Conservation (phyloP, 2,797 vertebrate genomes). For the Sarcoramphus papa region DNA sequence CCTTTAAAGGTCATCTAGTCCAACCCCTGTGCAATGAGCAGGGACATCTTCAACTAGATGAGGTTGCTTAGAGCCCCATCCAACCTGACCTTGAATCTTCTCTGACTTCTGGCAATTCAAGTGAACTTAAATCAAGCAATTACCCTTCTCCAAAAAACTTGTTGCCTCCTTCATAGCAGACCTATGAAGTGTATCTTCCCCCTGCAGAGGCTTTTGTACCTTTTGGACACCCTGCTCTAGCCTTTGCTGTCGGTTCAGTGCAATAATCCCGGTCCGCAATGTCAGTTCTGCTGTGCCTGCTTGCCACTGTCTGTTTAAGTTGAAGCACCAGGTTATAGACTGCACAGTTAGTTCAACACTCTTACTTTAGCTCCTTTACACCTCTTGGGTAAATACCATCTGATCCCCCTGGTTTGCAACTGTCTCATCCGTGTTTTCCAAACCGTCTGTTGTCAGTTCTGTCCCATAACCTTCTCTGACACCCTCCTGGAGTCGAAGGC, state of each 20-base stretch:
- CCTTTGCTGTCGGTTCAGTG: background rate
- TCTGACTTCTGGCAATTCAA: background rate
- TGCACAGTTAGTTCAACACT: background rate
- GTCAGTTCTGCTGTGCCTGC: background rate
- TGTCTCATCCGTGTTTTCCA: slow-evolving; percentile 9
- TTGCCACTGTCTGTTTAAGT: background rate
- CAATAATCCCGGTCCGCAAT: background rate
- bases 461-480: slow-evolving; percentile 29
- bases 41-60: background rate
- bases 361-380: slow-evolving; percentile 11
- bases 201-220: background rate
- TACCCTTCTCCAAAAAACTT: background rate
- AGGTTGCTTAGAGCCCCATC: background rate
- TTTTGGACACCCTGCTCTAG: background rate
- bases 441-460: slow-evolving; percentile 8
- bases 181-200: background rate
- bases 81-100: background rate
- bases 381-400: slow-evolving; percentile 50
- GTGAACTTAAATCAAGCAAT: background rate
- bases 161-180: background rate
- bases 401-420: slow-evolving; percentile 1
- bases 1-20: background rate
- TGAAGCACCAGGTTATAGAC: slow-evolving; percentile 24
- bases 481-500: background rate
- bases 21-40: background rate